These are phyloP conservation scores for Enoplosus armatus DNA, from an alignment of 2,797 vertebrate species.

Conservation along the genomic window DNA sequence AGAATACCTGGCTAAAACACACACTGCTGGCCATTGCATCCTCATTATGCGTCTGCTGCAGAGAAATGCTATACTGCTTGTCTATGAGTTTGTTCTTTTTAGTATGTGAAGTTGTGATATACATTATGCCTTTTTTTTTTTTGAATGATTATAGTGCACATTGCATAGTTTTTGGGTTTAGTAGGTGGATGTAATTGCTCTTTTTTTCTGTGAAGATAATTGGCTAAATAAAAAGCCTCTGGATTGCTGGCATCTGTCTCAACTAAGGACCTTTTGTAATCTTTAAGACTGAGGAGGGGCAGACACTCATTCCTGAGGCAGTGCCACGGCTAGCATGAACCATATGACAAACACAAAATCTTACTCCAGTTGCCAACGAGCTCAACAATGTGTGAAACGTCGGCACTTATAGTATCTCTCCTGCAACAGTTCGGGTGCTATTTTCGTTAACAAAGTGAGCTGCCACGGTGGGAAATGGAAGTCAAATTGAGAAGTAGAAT, in stretches of 20 bases:
- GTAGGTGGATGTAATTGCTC: slow-evolving; percentile 68
- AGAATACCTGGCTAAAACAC: slow-evolving; percentile 21
- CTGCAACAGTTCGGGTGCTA: slow-evolving; percentile 10
- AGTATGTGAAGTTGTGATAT: slow-evolving; percentile 71
- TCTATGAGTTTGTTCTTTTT: slow-evolving; percentile 65
- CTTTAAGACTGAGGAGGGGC: slow-evolving; percentile 39
- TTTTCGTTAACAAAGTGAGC: slow-evolving; percentile 26
- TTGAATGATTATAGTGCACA: slow-evolving; percentile 63
- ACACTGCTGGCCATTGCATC: slow-evolving; percentile 50
- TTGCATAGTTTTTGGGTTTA: slow-evolving; percentile 65
- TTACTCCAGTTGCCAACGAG: slow-evolving; percentile 28
- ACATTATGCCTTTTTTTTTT: slow-evolving; percentile 55
- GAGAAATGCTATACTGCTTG: slow-evolving; percentile 68
- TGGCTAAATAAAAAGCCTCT: slow-evolving; percentile 79
- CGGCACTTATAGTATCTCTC: not conserved
- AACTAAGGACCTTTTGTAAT: slow-evolving; percentile 66
- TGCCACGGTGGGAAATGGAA: slow-evolving; percentile 6
- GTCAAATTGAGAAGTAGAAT: slow-evolving; percentile 35
- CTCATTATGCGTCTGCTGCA: slow-evolving; percentile 60
- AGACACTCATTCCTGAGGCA: slow-evolving; percentile 35
- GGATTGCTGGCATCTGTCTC: slow-evolving; percentile 65
- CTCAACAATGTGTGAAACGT: slow-evolving; percentile 41
- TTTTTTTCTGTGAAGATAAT: slow-evolving; percentile 70
- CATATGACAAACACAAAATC: slow-evolving; percentile 30
- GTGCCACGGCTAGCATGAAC: slow-evolving; percentile 21